Evolutionary conservation across 2,113 vertebrate species (phyloP).

Genomic region (Sinocyclocheilus maitianheensis): DNA sequence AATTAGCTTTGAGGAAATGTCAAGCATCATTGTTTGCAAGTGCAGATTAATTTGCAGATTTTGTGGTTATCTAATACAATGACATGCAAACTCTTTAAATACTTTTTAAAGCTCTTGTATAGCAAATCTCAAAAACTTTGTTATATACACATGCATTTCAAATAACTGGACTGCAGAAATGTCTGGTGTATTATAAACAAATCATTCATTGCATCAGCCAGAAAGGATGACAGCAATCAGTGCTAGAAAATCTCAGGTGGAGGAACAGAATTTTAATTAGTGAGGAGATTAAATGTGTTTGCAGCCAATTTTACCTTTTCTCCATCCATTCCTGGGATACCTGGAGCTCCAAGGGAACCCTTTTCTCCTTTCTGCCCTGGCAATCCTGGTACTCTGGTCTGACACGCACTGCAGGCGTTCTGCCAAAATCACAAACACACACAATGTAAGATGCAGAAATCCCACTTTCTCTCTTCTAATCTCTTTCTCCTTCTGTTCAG

Average conservation of each 20-base stretch:
- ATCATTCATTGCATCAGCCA: neutral
- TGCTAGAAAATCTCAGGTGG: neutral
- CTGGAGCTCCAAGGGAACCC: constrained; percentile 68
- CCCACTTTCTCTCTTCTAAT: neutral
- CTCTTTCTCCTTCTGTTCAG: neutral
- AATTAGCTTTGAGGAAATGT: too few relatives aligned
- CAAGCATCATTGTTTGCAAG: too few relatives aligned
- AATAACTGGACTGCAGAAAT: neutral
- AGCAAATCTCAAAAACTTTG: neutral
- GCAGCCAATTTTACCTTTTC: constrained; percentile 70
- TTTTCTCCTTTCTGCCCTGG: constrained; percentile 81
- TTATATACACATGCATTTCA: neutral
- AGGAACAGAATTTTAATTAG: neutral
- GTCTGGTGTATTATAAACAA: neutral
- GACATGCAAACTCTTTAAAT: too few relatives aligned
- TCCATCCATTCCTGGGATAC: constrained; percentile 65
- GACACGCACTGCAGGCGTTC: constrained; percentile 85
- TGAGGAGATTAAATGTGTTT: neutral
- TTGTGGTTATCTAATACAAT: too few relatives aligned
- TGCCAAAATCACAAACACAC: constrained; percentile 57
- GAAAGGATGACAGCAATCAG: neutral
- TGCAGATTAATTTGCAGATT: too few relatives aligned
- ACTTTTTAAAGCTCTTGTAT: too few relatives aligned
- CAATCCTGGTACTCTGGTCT: constrained; percentile 73
- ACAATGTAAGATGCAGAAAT: constrained; percentile 17